phyloP scores from a whole-genome alignment of 92 coral and sea anemone species.

The Parazoanthus darwini region DNA sequence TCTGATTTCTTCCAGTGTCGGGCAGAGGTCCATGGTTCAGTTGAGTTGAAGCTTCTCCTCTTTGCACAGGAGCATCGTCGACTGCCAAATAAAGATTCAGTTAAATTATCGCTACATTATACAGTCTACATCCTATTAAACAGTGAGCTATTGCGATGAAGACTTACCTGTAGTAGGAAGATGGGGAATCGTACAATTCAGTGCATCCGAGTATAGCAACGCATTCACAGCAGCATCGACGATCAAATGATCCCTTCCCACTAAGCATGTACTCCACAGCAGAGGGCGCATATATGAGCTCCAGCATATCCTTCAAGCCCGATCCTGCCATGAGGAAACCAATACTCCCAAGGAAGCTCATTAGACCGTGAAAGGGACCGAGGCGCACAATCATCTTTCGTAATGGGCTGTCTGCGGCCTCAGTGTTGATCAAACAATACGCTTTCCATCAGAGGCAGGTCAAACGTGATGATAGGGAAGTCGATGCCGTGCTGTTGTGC shows the following conservation, averaged over 20 bases:
- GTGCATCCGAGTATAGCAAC: constrained; percentile 54
- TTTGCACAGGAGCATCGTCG: no score
- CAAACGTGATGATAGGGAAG: constrained; percentile 35
- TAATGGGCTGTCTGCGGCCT: constrained; percentile 18
- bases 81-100: no score
- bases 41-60: no score
- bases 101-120: no score
- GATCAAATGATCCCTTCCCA: constrained; percentile 54
- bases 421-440: constrained; percentile 16
- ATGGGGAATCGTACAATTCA: neutral
- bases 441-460: constrained; percentile 61
- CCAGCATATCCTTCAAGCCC: constrained; percentile 45
- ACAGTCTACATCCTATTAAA: no score
- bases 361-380: constrained; percentile 48
- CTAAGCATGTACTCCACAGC: constrained; percentile 50
- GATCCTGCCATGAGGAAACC: constrained; percentile 55
- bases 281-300: constrained; percentile 37
- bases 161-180: no score
- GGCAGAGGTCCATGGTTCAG: no score
- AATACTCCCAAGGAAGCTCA: constrained; percentile 54
- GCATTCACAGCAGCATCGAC: constrained; percentile 56
- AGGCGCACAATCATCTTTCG: constrained; percentile 43
- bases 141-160: no score
- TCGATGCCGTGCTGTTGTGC: constrained; percentile 15
- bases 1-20: no score